Evolutionary conservation across 2,888 invertebrate genomes (phyloP).

Genomic region (Operophtera brumata): DNA sequence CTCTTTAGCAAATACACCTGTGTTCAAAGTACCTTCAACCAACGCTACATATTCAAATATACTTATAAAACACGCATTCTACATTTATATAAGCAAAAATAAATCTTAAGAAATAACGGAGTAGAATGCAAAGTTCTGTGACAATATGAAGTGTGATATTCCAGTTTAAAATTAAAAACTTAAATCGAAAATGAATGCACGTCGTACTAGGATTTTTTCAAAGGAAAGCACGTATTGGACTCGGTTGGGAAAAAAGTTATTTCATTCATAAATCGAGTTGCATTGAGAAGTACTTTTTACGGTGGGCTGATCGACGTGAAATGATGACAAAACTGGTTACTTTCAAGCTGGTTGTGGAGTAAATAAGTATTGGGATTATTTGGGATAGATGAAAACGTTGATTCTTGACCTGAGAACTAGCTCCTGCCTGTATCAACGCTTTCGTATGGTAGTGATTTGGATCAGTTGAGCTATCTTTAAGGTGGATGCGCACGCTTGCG

Average conservation of each 20-base stretch:
- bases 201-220: slow-evolving; percentile 43
- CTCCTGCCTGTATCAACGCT: too few species aligned
- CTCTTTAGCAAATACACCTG: slow-evolving; percentile 57
- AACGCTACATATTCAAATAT: slow-evolving; percentile 45
- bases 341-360: slow-evolving; percentile 20
- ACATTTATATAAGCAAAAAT: slow-evolving; percentile 21
- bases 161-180: slow-evolving; percentile 50
- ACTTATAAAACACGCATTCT: slow-evolving; percentile 46
- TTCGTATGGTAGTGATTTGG: too few species aligned
- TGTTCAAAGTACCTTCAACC: slow-evolving; percentile 43
- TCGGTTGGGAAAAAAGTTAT: slow-evolving; percentile 75
- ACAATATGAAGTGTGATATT: slow-evolving; percentile 39
- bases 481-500: too few species aligned
- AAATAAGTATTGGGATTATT: slow-evolving; percentile 20
- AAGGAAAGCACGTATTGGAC: slow-evolving; percentile 80
- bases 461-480: too few species aligned
- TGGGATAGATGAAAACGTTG: neutral
- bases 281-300: slow-evolving; percentile 68
- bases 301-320: slow-evolving; percentile 72
- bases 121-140: slow-evolving; percentile 35
- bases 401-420: too few species aligned
- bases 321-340: slow-evolving; percentile 65
- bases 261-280: slow-evolving; percentile 80
- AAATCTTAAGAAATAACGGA: slow-evolving; percentile 9
- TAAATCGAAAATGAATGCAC: slow-evolving; percentile 74